Evolutionary conservation across 2,888 invertebrate genomes (phyloP).

Genomic region (Eledona agricola): DNA sequence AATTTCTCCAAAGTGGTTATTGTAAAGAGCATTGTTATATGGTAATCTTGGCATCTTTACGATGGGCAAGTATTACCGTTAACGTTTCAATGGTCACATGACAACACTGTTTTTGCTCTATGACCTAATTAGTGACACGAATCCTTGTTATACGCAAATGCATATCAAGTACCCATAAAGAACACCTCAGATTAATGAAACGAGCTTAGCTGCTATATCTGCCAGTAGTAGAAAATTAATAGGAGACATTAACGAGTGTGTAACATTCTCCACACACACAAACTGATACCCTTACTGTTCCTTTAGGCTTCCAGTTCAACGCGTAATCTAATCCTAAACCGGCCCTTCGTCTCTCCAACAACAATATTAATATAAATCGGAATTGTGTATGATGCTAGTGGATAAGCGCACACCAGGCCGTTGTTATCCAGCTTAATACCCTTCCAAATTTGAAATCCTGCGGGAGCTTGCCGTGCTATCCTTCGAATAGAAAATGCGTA

Average conservation of each 20-base stretch:
- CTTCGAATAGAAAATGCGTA: conserved; percentile 39
- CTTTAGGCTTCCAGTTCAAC: conserved; percentile 15
- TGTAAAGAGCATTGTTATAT: too few relatives aligned
- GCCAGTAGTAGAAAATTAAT: conserved; percentile 29
- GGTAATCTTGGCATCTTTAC: conserved; percentile 21
- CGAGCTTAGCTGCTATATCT: conserved; percentile 13
- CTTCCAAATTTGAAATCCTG: conserved; percentile 42
- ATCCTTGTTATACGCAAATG: conserved; percentile 45
- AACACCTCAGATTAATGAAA: conserved; percentile 34
- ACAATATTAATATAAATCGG: conserved; percentile 46
- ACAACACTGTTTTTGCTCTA: conserved; percentile 31
- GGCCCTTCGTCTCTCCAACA: conserved; percentile 35
- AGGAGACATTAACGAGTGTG: conserved; percentile 14
- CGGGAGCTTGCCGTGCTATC: conserved; percentile 41
- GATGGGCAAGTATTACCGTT: too few relatives aligned
- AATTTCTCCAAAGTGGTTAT: too few relatives aligned
- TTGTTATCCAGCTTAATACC: conserved; percentile 41
- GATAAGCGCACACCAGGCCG: conserved; percentile 35
- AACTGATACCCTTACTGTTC: conserved; percentile 26
- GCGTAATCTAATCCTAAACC: conserved; percentile 38
- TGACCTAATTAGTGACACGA: conserved; percentile 40
- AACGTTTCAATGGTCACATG: too few relatives aligned
- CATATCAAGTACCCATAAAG: conserved; percentile 40
- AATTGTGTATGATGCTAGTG: conserved; percentile 38
- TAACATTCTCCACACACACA: conserved; percentile 1